These are phyloP conservation scores for Aphelinus certus DNA, from an alignment of 1,140 invertebrate genomes.

Conservation along the genomic window DNA sequence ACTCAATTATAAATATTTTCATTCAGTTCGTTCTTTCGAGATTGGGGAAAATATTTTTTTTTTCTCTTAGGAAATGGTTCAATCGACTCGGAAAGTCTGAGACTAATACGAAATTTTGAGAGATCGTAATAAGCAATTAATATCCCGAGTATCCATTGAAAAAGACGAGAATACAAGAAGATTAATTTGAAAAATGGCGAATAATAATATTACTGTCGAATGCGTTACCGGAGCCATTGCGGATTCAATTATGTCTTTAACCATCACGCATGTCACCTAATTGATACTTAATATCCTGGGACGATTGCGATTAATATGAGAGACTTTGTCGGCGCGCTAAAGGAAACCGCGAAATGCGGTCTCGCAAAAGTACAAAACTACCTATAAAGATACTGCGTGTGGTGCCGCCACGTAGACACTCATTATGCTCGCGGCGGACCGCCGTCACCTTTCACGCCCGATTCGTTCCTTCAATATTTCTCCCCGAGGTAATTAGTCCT, in stretches of 20 bases:
- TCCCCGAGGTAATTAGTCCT: conserved; percentile 36
- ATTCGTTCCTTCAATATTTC: conserved; percentile 51
- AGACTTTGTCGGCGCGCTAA: conserved; percentile 61
- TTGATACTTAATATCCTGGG: conserved; percentile 62
- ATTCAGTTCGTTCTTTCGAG: no score
- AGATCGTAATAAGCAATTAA: no score
- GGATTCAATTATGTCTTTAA: conserved; percentile 33
- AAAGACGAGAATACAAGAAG: no score
- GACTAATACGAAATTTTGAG: no score
- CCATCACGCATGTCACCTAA: conserved; percentile 45
- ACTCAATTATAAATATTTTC: no score
- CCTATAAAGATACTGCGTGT: conserved; percentile 57
- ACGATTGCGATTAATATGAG: conserved; percentile 62
- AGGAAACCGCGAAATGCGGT: conserved; percentile 58
- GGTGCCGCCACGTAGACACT: conserved; percentile 46
- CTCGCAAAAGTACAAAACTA: conserved; percentile 51
- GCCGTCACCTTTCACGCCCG: conserved; percentile 41
- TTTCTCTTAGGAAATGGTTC: no score
- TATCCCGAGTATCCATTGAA: no score
- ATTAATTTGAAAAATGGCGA: no score
- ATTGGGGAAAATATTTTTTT: no score
- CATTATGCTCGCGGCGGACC: conserved; percentile 44
- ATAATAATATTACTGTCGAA: no score
- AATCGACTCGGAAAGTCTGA: no score
- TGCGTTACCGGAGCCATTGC: conserved; percentile 20